Evolutionary conservation across 2,113 vertebrate genomes (phyloP).

Genomic region (Oryzias melastigma): DNA sequence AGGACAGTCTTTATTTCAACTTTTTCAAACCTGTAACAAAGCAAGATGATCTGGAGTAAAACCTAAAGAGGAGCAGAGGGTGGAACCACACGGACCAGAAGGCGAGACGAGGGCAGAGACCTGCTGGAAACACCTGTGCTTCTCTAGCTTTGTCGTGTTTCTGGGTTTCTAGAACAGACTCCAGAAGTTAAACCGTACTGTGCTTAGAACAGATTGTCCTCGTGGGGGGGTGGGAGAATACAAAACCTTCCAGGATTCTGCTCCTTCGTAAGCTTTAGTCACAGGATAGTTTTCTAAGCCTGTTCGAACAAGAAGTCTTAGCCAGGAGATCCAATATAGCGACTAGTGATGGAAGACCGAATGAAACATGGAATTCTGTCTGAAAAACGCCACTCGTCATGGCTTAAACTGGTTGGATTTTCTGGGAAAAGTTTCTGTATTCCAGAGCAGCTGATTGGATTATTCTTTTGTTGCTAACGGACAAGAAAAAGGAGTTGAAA

Average conservation of each 20-base stretch:
- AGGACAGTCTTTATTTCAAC: constrained; percentile 71
- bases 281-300: constrained; percentile 3
- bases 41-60: constrained; percentile 58
- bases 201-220: constrained; percentile 7
- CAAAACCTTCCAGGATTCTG: constrained; percentile 14
- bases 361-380: constrained; percentile 51
- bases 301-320: constrained; percentile 8
- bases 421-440: neutral
- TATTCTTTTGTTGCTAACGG: neutral
- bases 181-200: constrained; percentile 10
- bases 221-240: constrained; percentile 21
- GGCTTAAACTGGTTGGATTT: constrained; percentile 38
- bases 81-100: constrained; percentile 64
- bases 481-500: constrained; percentile 26
- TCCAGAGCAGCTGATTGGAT: constrained; percentile 12
- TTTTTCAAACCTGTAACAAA: constrained; percentile 61
- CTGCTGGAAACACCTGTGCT: constrained; percentile 35
- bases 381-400: constrained; percentile 51
- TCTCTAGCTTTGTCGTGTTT: neutral
- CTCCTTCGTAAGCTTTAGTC: constrained; percentile 19
- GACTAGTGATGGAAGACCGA: constrained; percentile 45
- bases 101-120: constrained; percentile 54
- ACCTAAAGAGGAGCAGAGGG: constrained; percentile 54
- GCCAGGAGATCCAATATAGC: constrained; percentile 42
- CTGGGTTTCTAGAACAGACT: neutral